Base-by-base conservation (phyloP, 1,140 invertebrate genomes). In the Conopomorpha cramerella region DNA sequence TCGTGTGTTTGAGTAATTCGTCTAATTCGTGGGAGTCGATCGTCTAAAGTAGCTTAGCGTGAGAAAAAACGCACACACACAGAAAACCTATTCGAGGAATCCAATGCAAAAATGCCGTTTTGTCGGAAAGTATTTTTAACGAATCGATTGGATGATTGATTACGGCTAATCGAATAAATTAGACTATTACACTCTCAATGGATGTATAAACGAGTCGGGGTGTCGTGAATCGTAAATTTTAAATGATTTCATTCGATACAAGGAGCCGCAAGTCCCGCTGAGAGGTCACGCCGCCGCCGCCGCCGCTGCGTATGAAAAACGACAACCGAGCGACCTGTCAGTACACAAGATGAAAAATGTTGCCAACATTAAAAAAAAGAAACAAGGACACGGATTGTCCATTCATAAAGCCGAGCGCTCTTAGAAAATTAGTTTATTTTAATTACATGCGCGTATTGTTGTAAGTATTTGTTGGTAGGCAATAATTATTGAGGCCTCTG, bases 341-440 rank as follows among this genome's bases (percentile, higher is more conserved):
- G 64, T 60, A 52, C 54, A 47, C 44, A 47, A 51, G 52, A 68
- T 68, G 62, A 68, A 46, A 71, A 68, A 72, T 72, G 67, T 72
- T 62, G 54, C 63, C 65, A 71, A 40, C 40, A 30, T 25, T 36
- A 54, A 48, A 41, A 52, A 58, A 65, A 64, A 57, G 63, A 55
- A 53, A 34, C 41, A 18, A 23, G 34, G 34, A 17, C 15, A 43
- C 25, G 46, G 38, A 51, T 44, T 34, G 54, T 62, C 55, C 66
- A 76, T 73, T 76, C 66, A 72, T 62, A 62, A 66, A 71, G 52
- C 43, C 36, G 49, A 48, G 57, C 39, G 54, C 49, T 49, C 59
- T 71, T 66, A 66, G 67, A 68, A 68, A n/a, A 72, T 76, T 68
- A 65, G 67, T 72, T 72, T 71, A 72, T 76, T 74, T 74, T 74